These are phyloP conservation scores for Drosophila nr. perissopoda DNA, from an alignment of 2,888 invertebrate species.

Conservation along the genomic window DNA sequence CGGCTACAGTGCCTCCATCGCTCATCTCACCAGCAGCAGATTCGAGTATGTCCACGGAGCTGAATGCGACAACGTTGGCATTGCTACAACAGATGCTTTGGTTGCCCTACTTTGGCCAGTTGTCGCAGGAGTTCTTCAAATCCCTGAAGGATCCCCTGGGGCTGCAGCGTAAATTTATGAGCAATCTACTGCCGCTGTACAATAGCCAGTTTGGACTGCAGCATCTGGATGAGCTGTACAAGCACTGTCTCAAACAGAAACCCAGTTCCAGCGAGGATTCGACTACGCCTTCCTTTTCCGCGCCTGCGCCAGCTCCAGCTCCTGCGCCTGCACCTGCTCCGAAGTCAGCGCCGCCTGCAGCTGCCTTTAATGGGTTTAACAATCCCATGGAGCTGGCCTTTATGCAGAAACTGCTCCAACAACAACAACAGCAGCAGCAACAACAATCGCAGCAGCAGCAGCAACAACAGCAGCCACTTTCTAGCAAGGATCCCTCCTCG, in stretches of 20 bases:
- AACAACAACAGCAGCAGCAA: slow-evolving; percentile 83
- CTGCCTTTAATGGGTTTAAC: slow-evolving; percentile 64
- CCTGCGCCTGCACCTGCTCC: slow-evolving; percentile 19
- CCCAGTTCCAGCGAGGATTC: slow-evolving; percentile 81
- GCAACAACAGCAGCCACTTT: slow-evolving; percentile 71
- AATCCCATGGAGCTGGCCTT: slow-evolving; percentile 86
- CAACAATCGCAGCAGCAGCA: slow-evolving; percentile 45
- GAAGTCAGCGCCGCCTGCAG: slow-evolving; percentile 6
- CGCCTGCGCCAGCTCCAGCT: slow-evolving; percentile 25
- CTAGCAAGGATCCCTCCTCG: slow-evolving; percentile 58
- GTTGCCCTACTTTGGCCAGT: slow-evolving; percentile 87
- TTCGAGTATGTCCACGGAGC: slow-evolving; percentile 87
- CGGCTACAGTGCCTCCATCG: slow-evolving; percentile 29
- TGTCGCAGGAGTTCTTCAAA: slow-evolving; percentile 86
- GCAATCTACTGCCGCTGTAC: slow-evolving; percentile 73
- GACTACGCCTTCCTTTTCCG: slow-evolving; percentile 20
- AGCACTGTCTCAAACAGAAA: slow-evolving; percentile 72
- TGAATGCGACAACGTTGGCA: slow-evolving; percentile 89
- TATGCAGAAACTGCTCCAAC: slow-evolving; percentile 90
- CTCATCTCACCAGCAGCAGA: slow-evolving; percentile 61
- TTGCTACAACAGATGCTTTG: slow-evolving; percentile 91
- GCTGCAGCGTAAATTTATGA: slow-evolving; percentile 76
- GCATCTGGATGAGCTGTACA: slow-evolving; percentile 72
- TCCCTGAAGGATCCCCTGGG: slow-evolving; percentile 79
- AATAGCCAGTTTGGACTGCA: slow-evolving; percentile 68